Evolutionary conservation across 2,113 vertebrate genomes (phyloP), one percentile per base, ranked within the genome.

Genomic region (Coptodon bakossiorum): DNA sequence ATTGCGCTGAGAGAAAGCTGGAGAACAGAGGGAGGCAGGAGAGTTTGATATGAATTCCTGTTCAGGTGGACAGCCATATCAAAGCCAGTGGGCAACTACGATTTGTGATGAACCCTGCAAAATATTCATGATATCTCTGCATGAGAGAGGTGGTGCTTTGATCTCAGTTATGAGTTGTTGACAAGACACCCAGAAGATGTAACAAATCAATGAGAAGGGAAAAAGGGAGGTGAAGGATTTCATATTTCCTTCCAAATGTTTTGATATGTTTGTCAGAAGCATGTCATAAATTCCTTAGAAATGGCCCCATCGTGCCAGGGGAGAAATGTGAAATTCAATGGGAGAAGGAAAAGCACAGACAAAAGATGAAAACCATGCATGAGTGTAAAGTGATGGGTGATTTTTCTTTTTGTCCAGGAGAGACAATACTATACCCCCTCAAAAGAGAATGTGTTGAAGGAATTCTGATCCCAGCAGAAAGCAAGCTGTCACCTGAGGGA

Each of bases 401-500:
- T 68, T 27, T 80, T 88, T 81, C 57, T 85, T 68, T 91, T 90
- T 92, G 82, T 93, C 29, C 31, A 22, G 34, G 9, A 56, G 19
- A 66, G 63, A 93, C 87, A 94, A 93, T 88, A 31, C 83, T 10
- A 4, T 16, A 54, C 80, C 87, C 84, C 85, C 56, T 45, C 38
- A 24, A 63, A 90, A 83, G 87, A 81, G 85, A 91, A 31, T 54
- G 68, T 91, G 82, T 90, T 90, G 81, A 81, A 88, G 85, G 90
- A 92, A 92, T 91, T 90, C 79, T 27, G 68, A 71, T 90, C 90
- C 82, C 79, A 73, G 19, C 54, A 84, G 87, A 93, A 80, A 54
- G 80, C 76, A 88, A 91, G 92, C 87, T 85, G 94, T 89, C 93
- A 95, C 93, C 93, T 94, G 92, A 95, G 54, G 78, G 82, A 73